These are phyloP conservation scores for Kuschelorhynchus macadamiae DNA, from an alignment of 2,888 invertebrate species.

Conservation along the genomic window DNA sequence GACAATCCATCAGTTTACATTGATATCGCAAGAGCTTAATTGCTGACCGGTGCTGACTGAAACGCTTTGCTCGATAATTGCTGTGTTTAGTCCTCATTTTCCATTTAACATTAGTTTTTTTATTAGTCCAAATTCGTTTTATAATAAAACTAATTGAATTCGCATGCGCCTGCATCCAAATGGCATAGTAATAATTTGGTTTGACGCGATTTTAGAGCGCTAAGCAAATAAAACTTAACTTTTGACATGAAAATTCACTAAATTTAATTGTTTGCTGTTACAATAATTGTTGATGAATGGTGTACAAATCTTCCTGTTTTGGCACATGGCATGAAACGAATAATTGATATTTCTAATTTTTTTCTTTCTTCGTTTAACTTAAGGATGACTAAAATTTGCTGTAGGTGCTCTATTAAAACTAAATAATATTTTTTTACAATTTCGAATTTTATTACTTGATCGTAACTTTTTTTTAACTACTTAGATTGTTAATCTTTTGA, in stretches of 20 bases:
- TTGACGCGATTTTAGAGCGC: constrained; percentile 15
- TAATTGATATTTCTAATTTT: too few species aligned
- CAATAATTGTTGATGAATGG: constrained; percentile 12
- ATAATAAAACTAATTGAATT: constrained; percentile 36
- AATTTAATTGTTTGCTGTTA: constrained; percentile 17
- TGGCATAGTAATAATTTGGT: constrained; percentile 18
- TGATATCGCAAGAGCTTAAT: constrained; percentile 18
- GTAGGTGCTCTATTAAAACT: too few species aligned
- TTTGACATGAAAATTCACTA: constrained; percentile 28
- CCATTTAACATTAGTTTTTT: constrained; percentile 35
- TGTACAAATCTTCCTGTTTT: too few species aligned
- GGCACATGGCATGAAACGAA: too few species aligned
- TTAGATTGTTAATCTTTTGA: too few species aligned
- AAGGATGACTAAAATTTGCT: too few species aligned
- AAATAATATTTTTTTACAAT: too few species aligned
- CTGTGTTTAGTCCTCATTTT: constrained; percentile 9
- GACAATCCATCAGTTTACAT: constrained; percentile 17
- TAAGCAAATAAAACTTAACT: constrained; percentile 25
- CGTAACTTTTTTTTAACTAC: too few species aligned
- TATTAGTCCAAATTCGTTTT: constrained; percentile 24
- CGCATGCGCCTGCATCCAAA: constrained; percentile 1
- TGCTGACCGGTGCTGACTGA: constrained; percentile 15
- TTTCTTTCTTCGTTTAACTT: too few species aligned
- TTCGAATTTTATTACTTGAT: too few species aligned
- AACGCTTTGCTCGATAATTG: constrained; percentile 22